These are phyloP conservation scores for Cromileptes altivelis DNA, from an alignment of 2,113 vertebrate species.

Conservation along the genomic window DNA sequence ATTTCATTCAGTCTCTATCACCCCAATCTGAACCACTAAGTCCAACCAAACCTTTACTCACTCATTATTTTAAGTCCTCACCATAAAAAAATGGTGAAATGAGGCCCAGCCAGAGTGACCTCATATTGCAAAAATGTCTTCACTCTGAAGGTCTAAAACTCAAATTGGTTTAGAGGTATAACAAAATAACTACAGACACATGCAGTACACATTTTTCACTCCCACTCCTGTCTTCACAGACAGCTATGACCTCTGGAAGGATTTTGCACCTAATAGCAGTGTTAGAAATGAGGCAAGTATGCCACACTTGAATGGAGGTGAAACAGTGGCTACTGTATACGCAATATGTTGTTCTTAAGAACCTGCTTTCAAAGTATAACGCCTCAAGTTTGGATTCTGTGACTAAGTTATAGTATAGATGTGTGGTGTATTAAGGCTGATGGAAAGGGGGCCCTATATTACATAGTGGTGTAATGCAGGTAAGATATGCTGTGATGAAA, in stretches of 20 bases:
- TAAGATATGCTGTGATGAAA: background rate
- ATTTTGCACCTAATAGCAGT: conserved; percentile 25
- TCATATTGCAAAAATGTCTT: conserved; percentile 67
- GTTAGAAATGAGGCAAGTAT: conserved; percentile 25
- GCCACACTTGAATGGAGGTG: conserved; percentile 13
- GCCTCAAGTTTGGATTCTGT: background rate
- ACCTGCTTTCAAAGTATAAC: background rate
- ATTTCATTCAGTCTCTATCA: conserved; percentile 9
- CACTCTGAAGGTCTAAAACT: conserved; percentile 33
- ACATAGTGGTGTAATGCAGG: background rate
- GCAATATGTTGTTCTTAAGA: background rate
- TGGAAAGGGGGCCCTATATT: background rate
- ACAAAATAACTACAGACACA: conserved; percentile 40
- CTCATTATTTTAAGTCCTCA: conserved; percentile 5
- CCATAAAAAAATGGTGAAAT: conserved; percentile 39
- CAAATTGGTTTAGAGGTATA: conserved; percentile 44
- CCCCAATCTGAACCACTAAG: background rate
- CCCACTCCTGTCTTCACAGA: conserved; percentile 15
- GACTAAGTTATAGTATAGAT: background rate
- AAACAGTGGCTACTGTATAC: conserved; percentile 9
- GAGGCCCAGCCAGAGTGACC: conserved; percentile 49
- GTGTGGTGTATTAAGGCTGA: background rate
- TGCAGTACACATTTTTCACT: conserved; percentile 27
- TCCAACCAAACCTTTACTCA: background rate
- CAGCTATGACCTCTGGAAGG: background rate